phyloP scores from a whole-genome alignment of 2,888 invertebrate genomes.

The Campaea margaritaria region DNA sequence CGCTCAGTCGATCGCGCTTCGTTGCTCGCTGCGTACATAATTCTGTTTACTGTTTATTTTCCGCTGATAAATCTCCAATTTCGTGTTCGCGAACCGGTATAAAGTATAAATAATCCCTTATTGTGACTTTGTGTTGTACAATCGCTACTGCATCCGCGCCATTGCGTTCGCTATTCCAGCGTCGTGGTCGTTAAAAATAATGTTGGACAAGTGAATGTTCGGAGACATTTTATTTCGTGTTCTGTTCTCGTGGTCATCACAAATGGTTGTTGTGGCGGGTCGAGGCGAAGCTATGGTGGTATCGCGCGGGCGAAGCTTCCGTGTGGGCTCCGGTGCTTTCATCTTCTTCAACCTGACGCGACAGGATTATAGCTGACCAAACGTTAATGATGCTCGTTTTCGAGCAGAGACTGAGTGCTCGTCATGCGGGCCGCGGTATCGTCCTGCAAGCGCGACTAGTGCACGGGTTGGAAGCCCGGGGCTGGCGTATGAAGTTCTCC shows the following conservation, averaged over 20 bases:
- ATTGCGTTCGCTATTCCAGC: conserved; percentile 46
- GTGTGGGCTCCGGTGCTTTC: conserved; percentile 75
- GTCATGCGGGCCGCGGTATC: conserved; percentile 71
- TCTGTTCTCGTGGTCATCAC: conserved; percentile 56
- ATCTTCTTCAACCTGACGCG: conserved; percentile 80
- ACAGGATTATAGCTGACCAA: conserved; percentile 83
- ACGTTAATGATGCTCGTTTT: conserved; percentile 75
- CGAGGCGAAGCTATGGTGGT: conserved; percentile 78
- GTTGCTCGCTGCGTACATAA: conserved; percentile 57
- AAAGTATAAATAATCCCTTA: conserved; percentile 51
- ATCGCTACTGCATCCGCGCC: conserved; percentile 29
- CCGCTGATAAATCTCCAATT: conserved; percentile 50
- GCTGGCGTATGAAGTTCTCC: conserved; percentile 80
- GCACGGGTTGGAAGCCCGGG: conserved; percentile 74
- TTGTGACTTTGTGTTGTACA: conserved; percentile 38
- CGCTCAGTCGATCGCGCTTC: conserved; percentile 69
- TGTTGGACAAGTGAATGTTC: conserved; percentile 73
- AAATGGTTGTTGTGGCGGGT: conserved; percentile 77
- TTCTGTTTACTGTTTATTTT: conserved; percentile 58
- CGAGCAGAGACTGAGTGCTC: conserved; percentile 80
- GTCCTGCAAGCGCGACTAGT: conserved; percentile 71
- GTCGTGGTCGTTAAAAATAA: conserved; percentile 56
- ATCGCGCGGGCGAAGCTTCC: conserved; percentile 64
- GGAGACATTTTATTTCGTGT: conserved; percentile 45
- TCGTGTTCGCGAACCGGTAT: conserved; percentile 51